Base-by-base conservation (phyloP, 2,113 vertebrate species). In the Phrynosoma platyrhinos region DNA sequence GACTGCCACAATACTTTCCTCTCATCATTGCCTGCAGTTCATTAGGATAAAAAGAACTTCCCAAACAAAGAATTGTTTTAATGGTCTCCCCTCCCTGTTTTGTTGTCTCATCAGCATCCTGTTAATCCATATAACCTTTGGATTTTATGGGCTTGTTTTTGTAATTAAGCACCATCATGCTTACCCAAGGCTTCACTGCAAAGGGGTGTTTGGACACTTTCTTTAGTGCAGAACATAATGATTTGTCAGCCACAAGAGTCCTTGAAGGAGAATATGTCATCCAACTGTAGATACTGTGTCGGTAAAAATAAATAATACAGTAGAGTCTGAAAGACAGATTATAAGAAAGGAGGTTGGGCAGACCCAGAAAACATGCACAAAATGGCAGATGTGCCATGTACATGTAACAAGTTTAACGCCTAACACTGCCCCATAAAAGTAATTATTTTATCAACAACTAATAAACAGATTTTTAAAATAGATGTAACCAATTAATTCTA, bases 171-270 rank as follows among this genome's bases (percentile, higher is more conserved):
- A 42, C 16, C 87, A 32, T 87, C 92, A 85, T 87, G 87, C 52
- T 82, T 92, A 89, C 86, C 79, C 88, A 75, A 92, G 10, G 72
- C 53, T 89, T 92, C 90, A 87, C 94, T 94, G 71, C 89, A 94
- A 92, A 89, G 71, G 91, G 94, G 86, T 84, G 72, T 77, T 23
- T 69, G 32, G 83, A 82, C 69, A 72, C 40, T 80, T 91, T 93
- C 86, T 58, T 71, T 82, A 84, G 8, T 66, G 89, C 76, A 92
- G 40, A 87, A 93, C 1, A 0, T 79, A 52, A 79, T 64, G 36
- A 91, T 42, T 90, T 82, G 85, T 81, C 72, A 92, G 66, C 27
- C 47, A 82, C 58, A 40, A 90, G 91, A 80, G 79, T 58, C 52
- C 86, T 91, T 79, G 0, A 6, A 84, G 71, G 71, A 90, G 86